Percentiles rank a stretch among this genome's conserved stretches.
phyloP scores from a whole-genome alignment of 2,113 vertebrate species.

The Etia nguti region DNA sequence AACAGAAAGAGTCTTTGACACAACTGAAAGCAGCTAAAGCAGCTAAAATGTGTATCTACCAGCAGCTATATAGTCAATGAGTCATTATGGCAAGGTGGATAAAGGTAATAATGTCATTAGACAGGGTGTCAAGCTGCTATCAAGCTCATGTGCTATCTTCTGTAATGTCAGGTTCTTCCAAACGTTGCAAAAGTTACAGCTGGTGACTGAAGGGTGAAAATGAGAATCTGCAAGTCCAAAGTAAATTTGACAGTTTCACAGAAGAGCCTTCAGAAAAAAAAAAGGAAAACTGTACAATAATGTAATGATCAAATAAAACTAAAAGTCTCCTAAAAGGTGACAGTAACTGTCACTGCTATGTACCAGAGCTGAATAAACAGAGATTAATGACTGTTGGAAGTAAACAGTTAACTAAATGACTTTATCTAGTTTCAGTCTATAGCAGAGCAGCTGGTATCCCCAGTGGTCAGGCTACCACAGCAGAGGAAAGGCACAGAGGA shows the following conservation, averaged over 20 bases:
- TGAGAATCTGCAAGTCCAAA: not conserved
- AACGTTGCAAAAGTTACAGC: not conserved
- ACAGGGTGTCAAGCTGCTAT: not conserved
- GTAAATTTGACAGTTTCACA: not conserved
- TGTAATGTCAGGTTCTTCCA: not conserved
- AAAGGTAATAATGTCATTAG: not conserved
- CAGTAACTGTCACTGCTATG: not conserved
- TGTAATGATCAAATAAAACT: not conserved
- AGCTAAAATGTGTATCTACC: not conserved
- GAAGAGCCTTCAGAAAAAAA: not conserved
- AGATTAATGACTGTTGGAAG: not conserved
- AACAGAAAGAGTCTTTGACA: not conserved
- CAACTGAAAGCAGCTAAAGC: not conserved
- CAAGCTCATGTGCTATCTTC: not conserved
- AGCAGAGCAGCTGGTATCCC: not conserved
- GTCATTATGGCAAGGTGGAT: not conserved
- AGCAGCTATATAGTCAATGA: not conserved
- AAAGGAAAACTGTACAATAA: not conserved
- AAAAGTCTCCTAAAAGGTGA: not conserved
- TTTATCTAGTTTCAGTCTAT: slow-evolving; percentile 7
- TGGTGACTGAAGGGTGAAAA: not conserved
- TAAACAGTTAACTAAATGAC: not conserved
- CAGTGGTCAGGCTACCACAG: not conserved
- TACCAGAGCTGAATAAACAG: not conserved
- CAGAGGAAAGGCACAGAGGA: slow-evolving; percentile 14